Evolutionary conservation across 2,113 vertebrate genomes (phyloP), one percentile per base, ranked within the genome.

Genomic region (Lucifuga dentata): DNA sequence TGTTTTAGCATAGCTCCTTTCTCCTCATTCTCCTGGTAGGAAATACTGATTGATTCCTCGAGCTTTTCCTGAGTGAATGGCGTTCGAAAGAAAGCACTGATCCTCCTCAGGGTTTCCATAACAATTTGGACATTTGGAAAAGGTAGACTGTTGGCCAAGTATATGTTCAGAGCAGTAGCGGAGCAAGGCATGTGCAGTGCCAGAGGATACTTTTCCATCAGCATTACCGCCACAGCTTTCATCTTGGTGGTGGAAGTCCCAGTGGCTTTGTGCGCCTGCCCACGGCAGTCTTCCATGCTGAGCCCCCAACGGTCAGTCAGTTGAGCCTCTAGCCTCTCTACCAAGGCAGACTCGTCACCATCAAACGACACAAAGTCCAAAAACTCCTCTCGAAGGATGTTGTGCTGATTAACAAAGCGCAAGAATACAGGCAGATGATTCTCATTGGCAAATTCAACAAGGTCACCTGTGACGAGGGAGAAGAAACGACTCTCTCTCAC

Each of bases 281-380:
- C 96, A 1, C 95, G 93, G 46, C 95, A 98, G 75, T 95, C 94
- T 21, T 97, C 95, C 95, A 98, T 95, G 81, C 95, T 95, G 3
- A 98, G 86, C 2, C 95, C 95, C 95, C 95, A 97, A 8, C 96
- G 95, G 17, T 96, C 94, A 0, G 94, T 95, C 65, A 98, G 88
- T 9, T 93, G 94, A 0, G 90, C 59, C 3, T 95, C 94, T 58
- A 98, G 94, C 61, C 93, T 93, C 48, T 95, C 93, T 1, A 95
- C 93, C 72, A 97, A 82, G 0, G 68, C 66, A 10, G 63, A 88
- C 2, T 95, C 93, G 13, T 97, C 94, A 0, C 90, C 91, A 39
- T 95, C 95, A 3, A 95, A 95, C 0, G 90, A 89, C 29, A 97
- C 65, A 55, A 98, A 97, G 2, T 95, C 95, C 11, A 97, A 11